Evolutionary conservation across 2,888 invertebrate genomes (phyloP).

Genomic region (Macrosiphum euphorbiae): DNA sequence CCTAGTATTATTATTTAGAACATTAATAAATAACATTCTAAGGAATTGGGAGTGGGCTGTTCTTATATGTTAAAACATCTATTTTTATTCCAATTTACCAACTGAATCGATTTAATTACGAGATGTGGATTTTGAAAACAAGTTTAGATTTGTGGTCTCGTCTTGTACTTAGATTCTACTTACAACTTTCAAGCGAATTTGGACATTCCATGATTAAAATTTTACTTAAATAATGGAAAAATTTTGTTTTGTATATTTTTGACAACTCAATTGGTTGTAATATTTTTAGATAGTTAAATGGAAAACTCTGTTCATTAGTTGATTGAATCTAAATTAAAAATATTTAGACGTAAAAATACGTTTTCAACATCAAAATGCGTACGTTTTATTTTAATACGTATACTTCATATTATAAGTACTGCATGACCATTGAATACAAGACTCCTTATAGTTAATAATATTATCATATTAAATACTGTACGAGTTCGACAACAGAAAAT

Average conservation of each 20-base stretch:
- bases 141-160: background rate
- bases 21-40: background rate
- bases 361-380: background rate
- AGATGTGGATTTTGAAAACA: background rate
- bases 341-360: background rate
- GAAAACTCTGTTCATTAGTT: background rate
- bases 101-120: background rate
- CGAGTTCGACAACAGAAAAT: background rate
- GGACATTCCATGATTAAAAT: background rate
- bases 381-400: background rate
- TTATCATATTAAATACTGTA: background rate
- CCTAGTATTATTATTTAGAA: background rate
- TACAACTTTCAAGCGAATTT: background rate
- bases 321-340: background rate
- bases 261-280: background rate
- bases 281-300: background rate
- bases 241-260: background rate
- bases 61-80: background rate
- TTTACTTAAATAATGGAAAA: background rate
- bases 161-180: background rate
- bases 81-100: background rate
- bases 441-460: background rate
- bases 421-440: background rate
- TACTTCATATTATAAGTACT: background rate
- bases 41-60: background rate